Evolutionary conservation across 2,113 vertebrate genomes (phyloP).

Genomic region (Dunckerocampus dactyliophorus): DNA sequence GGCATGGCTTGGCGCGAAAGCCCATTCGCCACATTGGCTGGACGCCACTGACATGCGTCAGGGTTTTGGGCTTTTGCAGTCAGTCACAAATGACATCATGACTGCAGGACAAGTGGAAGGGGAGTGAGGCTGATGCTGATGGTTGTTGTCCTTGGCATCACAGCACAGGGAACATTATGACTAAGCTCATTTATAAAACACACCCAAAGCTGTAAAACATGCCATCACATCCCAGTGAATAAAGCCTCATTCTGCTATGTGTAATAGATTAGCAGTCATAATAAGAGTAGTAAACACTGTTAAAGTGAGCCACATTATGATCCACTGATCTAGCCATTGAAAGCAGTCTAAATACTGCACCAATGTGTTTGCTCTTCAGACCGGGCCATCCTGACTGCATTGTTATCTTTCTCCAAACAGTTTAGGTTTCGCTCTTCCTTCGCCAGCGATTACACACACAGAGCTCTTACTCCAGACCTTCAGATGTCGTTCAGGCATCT

Average conservation of each 20-base stretch:
- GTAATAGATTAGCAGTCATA: neutral
- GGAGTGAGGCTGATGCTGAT: conserved; percentile 33
- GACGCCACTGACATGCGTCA: conserved; percentile 27
- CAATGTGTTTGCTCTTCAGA: conserved; percentile 17
- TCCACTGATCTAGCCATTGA: conserved; percentile 11
- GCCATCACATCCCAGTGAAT: conserved; percentile 12
- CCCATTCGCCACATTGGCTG: conserved; percentile 42
- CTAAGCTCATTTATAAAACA: conserved; percentile 41
- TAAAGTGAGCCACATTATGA: conserved; percentile 19
- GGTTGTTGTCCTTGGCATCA: conserved; percentile 53
- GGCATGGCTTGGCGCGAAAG: neutral
- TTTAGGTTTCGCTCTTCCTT: conserved; percentile 33
- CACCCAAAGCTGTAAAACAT: conserved; percentile 52
- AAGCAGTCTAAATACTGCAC: conserved; percentile 27
- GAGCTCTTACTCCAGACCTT: conserved; percentile 35
- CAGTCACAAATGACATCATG: conserved; percentile 58
- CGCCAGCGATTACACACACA: conserved; percentile 31
- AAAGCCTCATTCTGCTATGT: conserved; percentile 21
- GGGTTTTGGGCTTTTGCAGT: conserved; percentile 38
- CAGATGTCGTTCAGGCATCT: conserved; percentile 27
- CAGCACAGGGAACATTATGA: conserved; percentile 51
- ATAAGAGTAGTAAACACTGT: conserved; percentile 15
- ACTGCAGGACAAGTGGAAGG: conserved; percentile 39
- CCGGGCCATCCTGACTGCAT: conserved; percentile 8
- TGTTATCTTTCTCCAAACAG: conserved; percentile 47